Evolutionary conservation across 2,113 vertebrate species (phyloP), one percentile per base, ranked within the genome.

Genomic region (Galbula dea): DNA sequence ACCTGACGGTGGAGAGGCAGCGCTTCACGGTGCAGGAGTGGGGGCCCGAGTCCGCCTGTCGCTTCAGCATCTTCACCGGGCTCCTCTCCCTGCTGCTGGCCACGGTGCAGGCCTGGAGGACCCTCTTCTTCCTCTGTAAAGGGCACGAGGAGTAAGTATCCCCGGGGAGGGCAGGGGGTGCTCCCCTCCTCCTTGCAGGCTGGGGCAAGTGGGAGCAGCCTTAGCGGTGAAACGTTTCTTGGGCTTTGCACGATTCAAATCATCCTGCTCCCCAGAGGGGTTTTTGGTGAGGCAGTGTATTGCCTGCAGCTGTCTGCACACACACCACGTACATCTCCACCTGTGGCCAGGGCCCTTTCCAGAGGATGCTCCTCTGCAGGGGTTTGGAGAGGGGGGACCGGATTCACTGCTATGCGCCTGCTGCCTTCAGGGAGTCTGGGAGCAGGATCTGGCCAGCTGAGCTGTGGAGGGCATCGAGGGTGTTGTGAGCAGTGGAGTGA

Each of bases 1-100:
- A 99, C 98, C 98, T 99, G 97, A 99, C 99, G 1, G 98, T 98
- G 97, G 99, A 98, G 79, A 97, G 98, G 96, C 98, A 98, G 97
- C 98, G 99, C 95, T 99, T 99, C 98, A 97, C 99, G 6, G 98
- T 99, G 97, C 99, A 99, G 96, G 99, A 99, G 97, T 99, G 99
- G 99, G 99, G 99, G 79, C 98, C 98, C 2, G 98, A 98, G 96
- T 98, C 99, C 7, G 98, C 98, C 96, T 99, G 99, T 98, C 99
- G 98, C 97, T 99, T 99, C 97, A 97, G 98, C 98, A 98, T 99
- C 96, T 98, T 98, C 90, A 98, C 98, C 78, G 97, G 98, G 75
- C 98, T 99, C 86, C 98, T 99, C 29, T 99, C 99, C 22, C 98
- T 99, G 93, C 97, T 99, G 95, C 97, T 99, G 92, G 98, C 99